A percentile compares a stretch with the other conserved stretches of the same genome.
Conservation (phyloP, 1,140 invertebrate species). For the Zaprionus gabonicus region DNA sequence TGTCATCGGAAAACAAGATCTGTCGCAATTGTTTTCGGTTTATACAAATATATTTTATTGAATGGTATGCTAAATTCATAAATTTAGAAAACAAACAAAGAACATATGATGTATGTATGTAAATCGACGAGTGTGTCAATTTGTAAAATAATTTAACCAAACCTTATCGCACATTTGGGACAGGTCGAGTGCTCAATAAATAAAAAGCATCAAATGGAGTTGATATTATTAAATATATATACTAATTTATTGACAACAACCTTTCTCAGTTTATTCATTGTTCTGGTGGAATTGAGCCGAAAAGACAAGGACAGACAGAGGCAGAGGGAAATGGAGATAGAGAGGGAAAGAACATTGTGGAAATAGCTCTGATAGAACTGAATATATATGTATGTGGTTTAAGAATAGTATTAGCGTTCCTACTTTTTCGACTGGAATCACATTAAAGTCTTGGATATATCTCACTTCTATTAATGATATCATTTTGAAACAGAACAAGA, state of each 20-base stretch:
- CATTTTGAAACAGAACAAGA: too few relatives aligned
- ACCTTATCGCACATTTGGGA: constrained; percentile 52
- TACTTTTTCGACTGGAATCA: too few relatives aligned
- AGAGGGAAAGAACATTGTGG: too few relatives aligned
- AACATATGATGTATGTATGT: constrained; percentile 53
- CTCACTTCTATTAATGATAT: too few relatives aligned
- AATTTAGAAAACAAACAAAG: constrained; percentile 27
- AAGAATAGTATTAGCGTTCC: too few relatives aligned
- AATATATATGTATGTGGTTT: too few relatives aligned
- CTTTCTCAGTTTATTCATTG: constrained; percentile 10
- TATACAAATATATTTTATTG: constrained; percentile 31
- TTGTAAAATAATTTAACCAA: constrained; percentile 51
- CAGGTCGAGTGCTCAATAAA: constrained; percentile 52
- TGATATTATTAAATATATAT: constrained; percentile 50
- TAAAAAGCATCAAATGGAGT: constrained; percentile 48
- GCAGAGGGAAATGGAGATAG: not conserved
- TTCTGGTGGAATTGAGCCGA: not conserved
- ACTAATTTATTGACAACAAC: constrained; percentile 34
- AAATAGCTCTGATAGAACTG: too few relatives aligned
- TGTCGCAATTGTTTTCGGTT: constrained; percentile 33
- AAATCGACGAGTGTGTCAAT: constrained; percentile 55
- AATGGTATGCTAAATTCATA: constrained; percentile 18
- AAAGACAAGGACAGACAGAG: not conserved
- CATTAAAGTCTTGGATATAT: too few relatives aligned
- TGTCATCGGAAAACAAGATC: constrained; percentile 39